Conservation (phyloP, 2,797 vertebrate species). For the Leuciscus waleckii region DNA sequence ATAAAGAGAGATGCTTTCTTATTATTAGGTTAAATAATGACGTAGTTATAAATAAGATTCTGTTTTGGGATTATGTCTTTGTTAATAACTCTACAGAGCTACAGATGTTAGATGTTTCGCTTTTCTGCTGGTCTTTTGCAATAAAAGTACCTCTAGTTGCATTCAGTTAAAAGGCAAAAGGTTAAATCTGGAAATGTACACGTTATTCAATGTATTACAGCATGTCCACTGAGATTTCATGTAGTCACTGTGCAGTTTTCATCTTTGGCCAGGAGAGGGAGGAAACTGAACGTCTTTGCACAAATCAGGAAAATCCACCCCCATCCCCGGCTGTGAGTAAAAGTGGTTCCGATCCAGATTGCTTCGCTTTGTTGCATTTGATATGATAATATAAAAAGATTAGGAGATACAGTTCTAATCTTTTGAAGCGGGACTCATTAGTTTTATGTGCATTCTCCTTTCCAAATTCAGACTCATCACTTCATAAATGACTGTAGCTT, state of each 20-base stretch:
- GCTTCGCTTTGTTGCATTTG: slow-evolving; percentile 18
- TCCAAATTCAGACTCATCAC: background rate
- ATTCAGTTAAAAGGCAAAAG: slow-evolving; percentile 8
- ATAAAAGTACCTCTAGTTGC: background rate
- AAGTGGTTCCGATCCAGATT: slow-evolving; percentile 25
- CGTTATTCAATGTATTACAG: background rate
- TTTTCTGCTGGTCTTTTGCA: background rate
- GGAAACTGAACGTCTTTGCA: slow-evolving; percentile 70
- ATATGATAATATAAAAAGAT: slow-evolving; percentile 18
- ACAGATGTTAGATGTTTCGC: background rate
- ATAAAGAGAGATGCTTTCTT: background rate
- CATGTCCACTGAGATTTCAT: slow-evolving; percentile 22
- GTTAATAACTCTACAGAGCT: background rate
- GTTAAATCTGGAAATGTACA: background rate
- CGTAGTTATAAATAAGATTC: background rate
- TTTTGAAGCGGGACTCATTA: background rate
- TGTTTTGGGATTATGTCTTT: background rate
- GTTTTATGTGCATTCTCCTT: slow-evolving; percentile 2
- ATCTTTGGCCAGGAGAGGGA: slow-evolving; percentile 75
- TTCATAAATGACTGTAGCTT: background rate
- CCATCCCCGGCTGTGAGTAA: background rate
- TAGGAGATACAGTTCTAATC: background rate
- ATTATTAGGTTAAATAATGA: background rate
- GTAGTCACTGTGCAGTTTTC: slow-evolving; percentile 55
- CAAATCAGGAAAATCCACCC: slow-evolving; percentile 30